Conservation (phyloP, 2,113 vertebrate species). For the Tupaia chinensis region DNA sequence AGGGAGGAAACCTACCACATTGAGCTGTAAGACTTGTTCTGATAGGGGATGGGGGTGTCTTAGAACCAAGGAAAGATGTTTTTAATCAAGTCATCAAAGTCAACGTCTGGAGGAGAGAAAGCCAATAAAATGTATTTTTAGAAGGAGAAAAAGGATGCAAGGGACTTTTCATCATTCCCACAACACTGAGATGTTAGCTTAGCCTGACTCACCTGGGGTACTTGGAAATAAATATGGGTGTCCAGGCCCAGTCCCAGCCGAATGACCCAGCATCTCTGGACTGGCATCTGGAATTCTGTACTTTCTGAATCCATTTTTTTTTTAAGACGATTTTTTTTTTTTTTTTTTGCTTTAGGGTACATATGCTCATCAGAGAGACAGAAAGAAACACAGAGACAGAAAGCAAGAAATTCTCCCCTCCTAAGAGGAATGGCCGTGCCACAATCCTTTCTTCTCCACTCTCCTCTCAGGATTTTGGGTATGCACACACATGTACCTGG, state of each 20-base stretch:
- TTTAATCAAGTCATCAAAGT: not conserved
- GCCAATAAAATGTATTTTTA: not conserved
- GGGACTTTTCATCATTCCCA: not conserved
- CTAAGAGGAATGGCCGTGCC: no score
- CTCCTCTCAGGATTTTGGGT: no score
- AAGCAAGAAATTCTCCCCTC: no score
- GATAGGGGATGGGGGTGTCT: not conserved
- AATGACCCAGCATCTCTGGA: not conserved
- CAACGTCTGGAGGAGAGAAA: not conserved
- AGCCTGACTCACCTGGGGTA: not conserved
- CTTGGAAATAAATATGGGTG: not conserved
- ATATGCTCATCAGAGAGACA: no score
- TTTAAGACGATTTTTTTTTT: no score
- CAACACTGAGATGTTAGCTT: not conserved
- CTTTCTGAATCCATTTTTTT: not conserved
- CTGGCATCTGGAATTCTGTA: not conserved
- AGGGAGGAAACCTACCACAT: not conserved
- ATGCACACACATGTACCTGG: no score
- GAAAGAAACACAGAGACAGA: no score
- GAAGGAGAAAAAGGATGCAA: not conserved
- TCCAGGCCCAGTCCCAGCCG: rapidly evolving
- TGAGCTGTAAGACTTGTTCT: not conserved
- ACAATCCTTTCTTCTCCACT: no score
- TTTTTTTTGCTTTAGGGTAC: no score
- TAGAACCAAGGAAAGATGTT: not conserved